A percentile compares a stretch with the other conserved stretches of the same genome.
Conservation (phyloP, 2,797 vertebrate genomes). For the Vireo griseus region DNA sequence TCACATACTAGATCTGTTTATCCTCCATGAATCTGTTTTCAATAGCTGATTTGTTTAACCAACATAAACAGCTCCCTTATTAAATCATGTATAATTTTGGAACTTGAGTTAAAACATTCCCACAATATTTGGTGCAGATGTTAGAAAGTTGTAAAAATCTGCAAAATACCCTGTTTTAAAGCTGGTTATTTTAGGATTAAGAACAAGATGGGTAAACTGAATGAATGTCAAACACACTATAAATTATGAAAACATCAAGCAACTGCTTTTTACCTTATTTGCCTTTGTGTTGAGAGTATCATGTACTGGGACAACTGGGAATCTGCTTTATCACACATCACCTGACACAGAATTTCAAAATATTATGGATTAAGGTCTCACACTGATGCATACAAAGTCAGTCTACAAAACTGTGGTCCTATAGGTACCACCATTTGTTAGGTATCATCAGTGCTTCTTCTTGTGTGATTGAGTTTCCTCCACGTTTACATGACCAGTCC, state of each 20-base stretch:
- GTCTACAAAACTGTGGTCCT: neutral
- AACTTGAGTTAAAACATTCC: slow-evolving; percentile 31
- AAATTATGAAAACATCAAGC: neutral
- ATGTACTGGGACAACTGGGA: neutral
- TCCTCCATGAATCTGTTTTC: slow-evolving; percentile 40
- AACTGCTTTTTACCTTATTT: neutral
- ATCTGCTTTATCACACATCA: neutral
- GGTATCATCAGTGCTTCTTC: neutral
- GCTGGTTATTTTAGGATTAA: slow-evolving; percentile 15
- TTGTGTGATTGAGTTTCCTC: neutral
- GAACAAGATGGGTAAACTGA: neutral
- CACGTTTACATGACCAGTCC: neutral
- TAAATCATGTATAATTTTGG: slow-evolving; percentile 52
- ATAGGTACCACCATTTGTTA: neutral
- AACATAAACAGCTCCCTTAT: slow-evolving; percentile 45
- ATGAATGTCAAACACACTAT: neutral
- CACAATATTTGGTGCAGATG: slow-evolving; percentile 54
- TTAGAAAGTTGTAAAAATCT: slow-evolving; percentile 39
- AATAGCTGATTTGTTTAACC: slow-evolving; percentile 50
- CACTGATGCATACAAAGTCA: neutral
- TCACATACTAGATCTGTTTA: slow-evolving; percentile 12
- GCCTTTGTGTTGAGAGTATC: neutral
- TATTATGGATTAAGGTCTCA: neutral
- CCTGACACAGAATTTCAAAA: neutral
- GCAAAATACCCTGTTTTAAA: slow-evolving; percentile 10